Conservation (phyloP, 2,888 invertebrate species). For the Cryptocephalus moraei region DNA sequence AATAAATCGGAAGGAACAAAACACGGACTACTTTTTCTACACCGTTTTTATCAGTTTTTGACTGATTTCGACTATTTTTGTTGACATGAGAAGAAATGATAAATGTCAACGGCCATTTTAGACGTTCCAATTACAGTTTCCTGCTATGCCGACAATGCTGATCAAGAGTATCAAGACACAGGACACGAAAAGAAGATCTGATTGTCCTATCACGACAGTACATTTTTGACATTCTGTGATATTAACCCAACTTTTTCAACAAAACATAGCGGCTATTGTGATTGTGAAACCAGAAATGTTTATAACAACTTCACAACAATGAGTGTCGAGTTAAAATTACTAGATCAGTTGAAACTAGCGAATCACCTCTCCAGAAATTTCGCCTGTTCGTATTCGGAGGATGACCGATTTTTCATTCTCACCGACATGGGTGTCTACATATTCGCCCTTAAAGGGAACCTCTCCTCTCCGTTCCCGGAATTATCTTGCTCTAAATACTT, state of each 20-base stretch:
- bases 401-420: constrained; percentile 26
- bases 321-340: constrained; percentile 19
- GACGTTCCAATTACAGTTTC: not conserved
- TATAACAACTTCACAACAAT: constrained; percentile 6
- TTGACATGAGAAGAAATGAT: constrained; percentile 19
- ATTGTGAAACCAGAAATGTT: too few species aligned
- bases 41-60: not conserved
- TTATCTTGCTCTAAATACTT: constrained; percentile 24
- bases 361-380: constrained; percentile 21
- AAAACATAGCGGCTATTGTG: too few species aligned
- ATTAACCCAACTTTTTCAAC: too few species aligned
- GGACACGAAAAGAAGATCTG: too few species aligned
- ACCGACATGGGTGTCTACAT: constrained; percentile 27
- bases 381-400: constrained; percentile 27
- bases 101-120: constrained; percentile 23
- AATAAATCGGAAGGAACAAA: not conserved
- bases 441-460: constrained; percentile 22
- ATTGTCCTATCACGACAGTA: too few species aligned
- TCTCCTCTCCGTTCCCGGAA: constrained; percentile 19
- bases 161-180: too few species aligned
- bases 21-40: not conserved
- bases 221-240: too few species aligned
- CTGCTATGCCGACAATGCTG: too few species aligned
- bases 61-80: constrained; percentile 16
- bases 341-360: constrained; percentile 24